phyloP scores from a whole-genome alignment of 1,140 invertebrate genomes.

The Magallana ariakensis region DNA sequence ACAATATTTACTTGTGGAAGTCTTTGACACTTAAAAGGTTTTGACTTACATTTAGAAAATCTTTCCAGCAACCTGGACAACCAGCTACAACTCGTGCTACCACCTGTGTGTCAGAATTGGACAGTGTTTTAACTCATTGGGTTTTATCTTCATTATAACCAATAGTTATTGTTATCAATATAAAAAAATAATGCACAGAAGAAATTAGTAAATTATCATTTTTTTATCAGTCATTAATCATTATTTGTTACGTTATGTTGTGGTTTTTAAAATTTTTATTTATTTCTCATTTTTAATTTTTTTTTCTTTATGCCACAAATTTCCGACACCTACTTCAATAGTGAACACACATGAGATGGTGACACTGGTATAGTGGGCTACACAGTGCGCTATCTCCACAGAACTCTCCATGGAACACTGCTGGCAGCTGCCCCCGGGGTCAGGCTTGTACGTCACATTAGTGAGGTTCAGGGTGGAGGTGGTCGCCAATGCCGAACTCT shows the following conservation, averaged over 20 bases:
- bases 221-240: no score
- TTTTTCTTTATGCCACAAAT: no score
- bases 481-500: not conserved
- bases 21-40: no score
- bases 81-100: slow-evolving; percentile 47
- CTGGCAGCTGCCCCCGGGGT: slow-evolving; percentile 40
- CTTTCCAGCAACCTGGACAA: slow-evolving; percentile 54
- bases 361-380: slow-evolving; percentile 51
- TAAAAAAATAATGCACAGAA: no score
- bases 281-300: no score
- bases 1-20: no score
- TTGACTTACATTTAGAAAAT: slow-evolving; percentile 46
- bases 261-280: no score
- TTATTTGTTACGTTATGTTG: no score
- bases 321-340: slow-evolving; percentile 45
- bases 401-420: slow-evolving; percentile 40
- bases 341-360: slow-evolving; percentile 48
- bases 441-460: slow-evolving; percentile 7
- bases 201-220: no score
- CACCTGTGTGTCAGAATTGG: slow-evolving; percentile 19
- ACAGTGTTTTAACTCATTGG: no score
- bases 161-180: no score
- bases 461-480: not conserved
- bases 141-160: no score
- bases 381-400: slow-evolving; percentile 44